Percentiles rank a stretch among this genome's conserved stretches.
phyloP scores from a whole-genome alignment of 1,140 invertebrate species.

The Conus betulinus region DNA sequence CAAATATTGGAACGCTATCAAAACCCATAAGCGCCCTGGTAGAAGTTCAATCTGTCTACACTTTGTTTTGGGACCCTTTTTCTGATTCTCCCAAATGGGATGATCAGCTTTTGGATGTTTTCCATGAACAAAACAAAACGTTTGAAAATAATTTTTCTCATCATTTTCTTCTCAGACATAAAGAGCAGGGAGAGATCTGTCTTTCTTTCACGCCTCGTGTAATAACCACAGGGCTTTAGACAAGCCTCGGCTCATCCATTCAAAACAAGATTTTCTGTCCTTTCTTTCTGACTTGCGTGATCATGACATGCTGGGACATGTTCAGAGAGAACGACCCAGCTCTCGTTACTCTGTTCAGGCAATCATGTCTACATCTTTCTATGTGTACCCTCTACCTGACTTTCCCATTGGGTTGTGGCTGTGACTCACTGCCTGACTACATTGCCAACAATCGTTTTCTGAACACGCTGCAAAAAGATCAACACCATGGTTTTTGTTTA shows the following conservation, averaged over 20 bases:
- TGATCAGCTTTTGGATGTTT: not conserved
- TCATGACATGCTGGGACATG: not conserved
- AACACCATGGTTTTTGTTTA: not conserved
- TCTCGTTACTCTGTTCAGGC: not conserved
- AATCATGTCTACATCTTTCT: constrained; percentile 16
- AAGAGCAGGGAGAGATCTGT: not conserved
- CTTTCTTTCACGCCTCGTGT: not conserved
- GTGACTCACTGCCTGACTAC: not conserved
- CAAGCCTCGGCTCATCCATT: too few species aligned
- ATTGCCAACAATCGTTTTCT: not conserved
- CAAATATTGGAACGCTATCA: not conserved
- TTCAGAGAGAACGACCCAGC: not conserved
- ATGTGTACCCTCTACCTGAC: not conserved
- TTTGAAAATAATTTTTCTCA: constrained; percentile 24
- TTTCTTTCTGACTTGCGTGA: not conserved
- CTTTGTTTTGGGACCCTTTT: not conserved
- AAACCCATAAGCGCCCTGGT: not conserved
- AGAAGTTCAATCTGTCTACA: not conserved
- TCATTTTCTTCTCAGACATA: not conserved
- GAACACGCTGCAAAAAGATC: not conserved
- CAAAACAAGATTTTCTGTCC: not conserved
- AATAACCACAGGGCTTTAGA: not conserved
- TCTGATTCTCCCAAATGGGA: not conserved
- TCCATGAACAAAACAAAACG: not conserved
- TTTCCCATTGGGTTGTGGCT: constrained; percentile 19